Evolutionary conservation across 1,140 invertebrate genomes (phyloP).

Genomic region (Eumeta japonica): DNA sequence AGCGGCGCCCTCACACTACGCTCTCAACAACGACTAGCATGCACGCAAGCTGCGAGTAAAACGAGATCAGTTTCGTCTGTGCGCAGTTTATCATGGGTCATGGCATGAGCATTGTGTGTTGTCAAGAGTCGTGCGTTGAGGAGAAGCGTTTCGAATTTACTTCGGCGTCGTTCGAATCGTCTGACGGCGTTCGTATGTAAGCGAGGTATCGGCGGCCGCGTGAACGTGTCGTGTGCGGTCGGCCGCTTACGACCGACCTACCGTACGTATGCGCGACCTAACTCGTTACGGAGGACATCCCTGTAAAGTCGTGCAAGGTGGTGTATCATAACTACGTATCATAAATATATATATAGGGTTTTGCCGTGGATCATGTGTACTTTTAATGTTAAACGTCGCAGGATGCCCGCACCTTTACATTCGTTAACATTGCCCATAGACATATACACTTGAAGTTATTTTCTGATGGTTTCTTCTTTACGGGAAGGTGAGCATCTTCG

Average conservation of each 20-base stretch:
- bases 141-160: constrained; percentile 59
- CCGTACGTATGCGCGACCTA: too few relatives aligned
- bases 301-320: constrained; percentile 52
- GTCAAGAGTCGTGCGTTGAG: constrained; percentile 57
- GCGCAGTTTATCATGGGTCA: constrained; percentile 55
- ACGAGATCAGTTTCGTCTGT: constrained; percentile 55
- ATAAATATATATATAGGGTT: constrained; percentile 51
- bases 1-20: constrained; percentile 37
- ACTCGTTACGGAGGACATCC: too few relatives aligned
- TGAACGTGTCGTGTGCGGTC: neutral
- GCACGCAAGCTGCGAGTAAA: constrained; percentile 56
- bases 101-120: constrained; percentile 48
- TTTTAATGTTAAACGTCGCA: constrained; percentile 20
- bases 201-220: neutral
- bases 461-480: constrained; percentile 38
- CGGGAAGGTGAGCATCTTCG: constrained; percentile 35
- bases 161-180: constrained; percentile 33
- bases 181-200: constrained; percentile 28
- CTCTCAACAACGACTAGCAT: constrained; percentile 51
- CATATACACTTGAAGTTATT: constrained; percentile 36
- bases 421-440: constrained; percentile 41
- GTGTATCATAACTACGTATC: constrained; percentile 49
- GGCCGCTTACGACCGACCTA: too few relatives aligned
- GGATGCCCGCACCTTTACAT: constrained; percentile 54
- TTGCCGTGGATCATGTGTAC: constrained; percentile 37